phyloP scores from a whole-genome alignment of 2,797 vertebrate genomes.

The Eidolon dupreanum region DNA sequence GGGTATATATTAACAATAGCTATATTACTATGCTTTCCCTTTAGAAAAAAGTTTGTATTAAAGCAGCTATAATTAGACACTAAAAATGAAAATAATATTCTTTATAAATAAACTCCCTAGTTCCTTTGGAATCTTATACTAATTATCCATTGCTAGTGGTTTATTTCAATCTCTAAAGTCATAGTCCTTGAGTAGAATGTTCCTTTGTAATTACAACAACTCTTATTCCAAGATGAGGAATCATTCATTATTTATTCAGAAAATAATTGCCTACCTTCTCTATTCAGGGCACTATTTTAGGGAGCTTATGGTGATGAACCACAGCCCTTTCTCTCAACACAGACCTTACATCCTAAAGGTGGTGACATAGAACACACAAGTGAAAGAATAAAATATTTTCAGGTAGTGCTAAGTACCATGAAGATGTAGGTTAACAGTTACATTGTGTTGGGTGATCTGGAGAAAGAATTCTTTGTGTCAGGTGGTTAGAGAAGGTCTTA shows the following conservation, averaged over 20 bases:
- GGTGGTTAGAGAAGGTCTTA: not conserved
- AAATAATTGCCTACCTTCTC: not conserved
- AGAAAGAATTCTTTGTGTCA: not conserved
- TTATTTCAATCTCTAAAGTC: slow-evolving; percentile 8
- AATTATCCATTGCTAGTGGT: not conserved
- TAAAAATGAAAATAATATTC: not conserved
- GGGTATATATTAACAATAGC: not conserved
- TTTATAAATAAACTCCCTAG: not conserved
- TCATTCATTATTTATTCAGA: slow-evolving; percentile 17
- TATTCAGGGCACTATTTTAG: not conserved
- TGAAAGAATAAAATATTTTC: not conserved
- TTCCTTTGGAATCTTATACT: not conserved
- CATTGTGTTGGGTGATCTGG: not conserved
- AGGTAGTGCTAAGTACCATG: not conserved
- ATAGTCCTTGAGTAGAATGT: not conserved
- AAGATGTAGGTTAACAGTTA: not conserved
- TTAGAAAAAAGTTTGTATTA: not conserved
- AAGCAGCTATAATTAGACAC: not conserved
- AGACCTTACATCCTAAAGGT: not conserved
- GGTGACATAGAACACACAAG: not conserved
- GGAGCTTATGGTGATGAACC: not conserved
- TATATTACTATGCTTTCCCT: not conserved
- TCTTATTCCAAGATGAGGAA: not conserved
- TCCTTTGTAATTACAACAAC: not conserved
- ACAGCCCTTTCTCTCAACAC: not conserved